A percentile compares a stretch with the other conserved stretches of the same genome.
Conservation (phyloP, 2,113 vertebrate genomes). For the Orycteropus afer region DNA sequence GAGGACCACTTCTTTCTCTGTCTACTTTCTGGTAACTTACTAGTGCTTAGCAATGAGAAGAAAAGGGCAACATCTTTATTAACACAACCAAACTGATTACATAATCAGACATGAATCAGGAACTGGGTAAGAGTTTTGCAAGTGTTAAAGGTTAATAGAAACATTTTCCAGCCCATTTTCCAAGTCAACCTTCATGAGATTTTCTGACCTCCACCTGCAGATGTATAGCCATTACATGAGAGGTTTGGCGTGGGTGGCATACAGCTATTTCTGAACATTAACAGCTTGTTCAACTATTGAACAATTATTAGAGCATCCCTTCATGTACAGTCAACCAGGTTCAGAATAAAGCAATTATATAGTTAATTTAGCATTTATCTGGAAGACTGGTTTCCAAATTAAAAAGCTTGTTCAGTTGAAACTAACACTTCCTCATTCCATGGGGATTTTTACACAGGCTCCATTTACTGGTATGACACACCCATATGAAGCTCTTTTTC, state of each 20-base stretch:
- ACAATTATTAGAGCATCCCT: constrained; percentile 52
- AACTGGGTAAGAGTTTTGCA: fast-evolving
- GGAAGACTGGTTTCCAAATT: constrained; percentile 55
- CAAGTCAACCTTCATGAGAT: constrained; percentile 43
- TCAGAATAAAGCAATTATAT: constrained; percentile 69
- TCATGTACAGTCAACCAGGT: constrained; percentile 34
- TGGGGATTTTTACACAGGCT: constrained; percentile 53
- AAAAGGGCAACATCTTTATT: constrained; percentile 71
- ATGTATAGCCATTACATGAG: neutral
- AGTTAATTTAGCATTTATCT: constrained; percentile 76
- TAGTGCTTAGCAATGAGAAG: constrained; percentile 58
- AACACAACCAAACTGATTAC: constrained; percentile 69
- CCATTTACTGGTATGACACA: constrained; percentile 39
- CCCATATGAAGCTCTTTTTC: constrained; percentile 9
- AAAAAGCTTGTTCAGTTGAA: constrained; percentile 62
- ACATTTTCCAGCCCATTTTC: constrained; percentile 57
- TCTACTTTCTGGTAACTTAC: constrained; percentile 53
- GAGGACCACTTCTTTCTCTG: neutral
- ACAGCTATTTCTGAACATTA: constrained; percentile 65
- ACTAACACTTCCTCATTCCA: constrained; percentile 43
- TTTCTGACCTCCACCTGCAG: constrained; percentile 69
- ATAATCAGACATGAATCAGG: constrained; percentile 10
- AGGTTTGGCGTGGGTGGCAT: neutral
- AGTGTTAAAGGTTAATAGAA: constrained; percentile 48
- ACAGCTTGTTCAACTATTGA: constrained; percentile 63